Evolutionary conservation across 2,797 vertebrate species (phyloP).

Genomic region (Molossus alvarezi): DNA sequence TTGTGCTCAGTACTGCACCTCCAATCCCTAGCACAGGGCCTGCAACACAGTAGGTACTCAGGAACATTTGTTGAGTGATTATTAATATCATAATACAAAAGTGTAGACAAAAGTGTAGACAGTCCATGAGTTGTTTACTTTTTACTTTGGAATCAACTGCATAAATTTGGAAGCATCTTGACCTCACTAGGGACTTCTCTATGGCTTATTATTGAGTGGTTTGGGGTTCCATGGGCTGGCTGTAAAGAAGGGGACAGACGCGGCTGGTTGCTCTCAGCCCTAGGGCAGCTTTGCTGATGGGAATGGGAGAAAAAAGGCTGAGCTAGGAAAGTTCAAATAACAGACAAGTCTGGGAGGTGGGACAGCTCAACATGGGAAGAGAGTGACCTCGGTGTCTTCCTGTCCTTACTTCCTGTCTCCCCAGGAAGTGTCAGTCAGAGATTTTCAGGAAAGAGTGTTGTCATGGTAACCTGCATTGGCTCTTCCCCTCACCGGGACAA

Average conservation of each 20-base stretch:
- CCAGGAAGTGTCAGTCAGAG: constrained; percentile 85
- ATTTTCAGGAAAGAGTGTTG: constrained; percentile 81
- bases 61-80: background rate
- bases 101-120: background rate
- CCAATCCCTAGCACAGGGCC: background rate
- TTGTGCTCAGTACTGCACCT: background rate
- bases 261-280: background rate
- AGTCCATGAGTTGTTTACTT: background rate
- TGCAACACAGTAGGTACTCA: background rate
- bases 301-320: background rate
- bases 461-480: constrained; percentile 71
- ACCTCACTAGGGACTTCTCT: background rate
- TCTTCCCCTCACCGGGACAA: constrained; percentile 66
- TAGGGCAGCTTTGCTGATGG: background rate
- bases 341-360: constrained; percentile 67
- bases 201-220: background rate
- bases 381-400: constrained; percentile 80
- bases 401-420: constrained; percentile 85
- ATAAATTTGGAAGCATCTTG: background rate
- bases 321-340: constrained; percentile 56
- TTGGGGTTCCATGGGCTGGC: background rate
- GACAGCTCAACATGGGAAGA: constrained; percentile 76
- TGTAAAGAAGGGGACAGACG: background rate
- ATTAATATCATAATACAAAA: background rate
- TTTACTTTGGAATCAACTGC: constrained; percentile 40